A percentile compares a stretch with the other conserved stretches of the same genome.
Evolutionary conservation across 1,140 invertebrate species (phyloP).

Genomic region (Ceratina calcarata): DNA sequence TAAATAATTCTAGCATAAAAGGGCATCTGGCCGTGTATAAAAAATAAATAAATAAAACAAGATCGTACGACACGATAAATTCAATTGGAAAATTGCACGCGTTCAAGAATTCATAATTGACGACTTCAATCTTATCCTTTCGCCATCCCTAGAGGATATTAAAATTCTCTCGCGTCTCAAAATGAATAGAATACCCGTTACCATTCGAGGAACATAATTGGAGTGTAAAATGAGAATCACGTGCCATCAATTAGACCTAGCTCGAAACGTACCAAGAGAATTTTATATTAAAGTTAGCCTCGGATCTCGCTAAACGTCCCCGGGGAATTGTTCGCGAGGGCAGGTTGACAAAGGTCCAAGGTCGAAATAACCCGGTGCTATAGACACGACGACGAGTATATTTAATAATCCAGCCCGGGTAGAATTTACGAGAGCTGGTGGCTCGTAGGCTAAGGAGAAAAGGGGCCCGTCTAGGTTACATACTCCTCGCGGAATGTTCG

Average conservation of each 20-base stretch:
- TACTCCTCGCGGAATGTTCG: slow-evolving; percentile 19
- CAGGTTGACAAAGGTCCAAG: slow-evolving; percentile 18
- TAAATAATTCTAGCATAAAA: too few species aligned
- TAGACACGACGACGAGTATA: slow-evolving; percentile 23
- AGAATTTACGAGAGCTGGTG: slow-evolving; percentile 29
- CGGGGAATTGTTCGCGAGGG: neutral
- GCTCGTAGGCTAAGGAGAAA: neutral
- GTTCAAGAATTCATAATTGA: too few species aligned
- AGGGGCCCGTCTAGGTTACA: neutral
- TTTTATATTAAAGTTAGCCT: neutral
- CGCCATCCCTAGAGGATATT: too few species aligned
- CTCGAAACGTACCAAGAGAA: neutral
- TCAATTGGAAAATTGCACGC: too few species aligned
- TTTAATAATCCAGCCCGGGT: slow-evolving; percentile 30
- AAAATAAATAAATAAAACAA: too few species aligned
- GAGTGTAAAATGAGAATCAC: neutral
- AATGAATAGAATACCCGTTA: neutral
- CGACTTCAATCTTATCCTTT: too few species aligned
- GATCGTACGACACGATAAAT: too few species aligned
- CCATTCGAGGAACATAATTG: neutral
- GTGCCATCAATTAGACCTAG: neutral
- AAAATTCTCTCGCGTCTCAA: too few species aligned
- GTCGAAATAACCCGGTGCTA: neutral
- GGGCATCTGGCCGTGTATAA: too few species aligned
- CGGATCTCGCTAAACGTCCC: neutral